Evolutionary conservation across 2,888 invertebrate genomes (phyloP), one percentile per base, ranked within the genome.

Genomic region (Melieria picta): DNA sequence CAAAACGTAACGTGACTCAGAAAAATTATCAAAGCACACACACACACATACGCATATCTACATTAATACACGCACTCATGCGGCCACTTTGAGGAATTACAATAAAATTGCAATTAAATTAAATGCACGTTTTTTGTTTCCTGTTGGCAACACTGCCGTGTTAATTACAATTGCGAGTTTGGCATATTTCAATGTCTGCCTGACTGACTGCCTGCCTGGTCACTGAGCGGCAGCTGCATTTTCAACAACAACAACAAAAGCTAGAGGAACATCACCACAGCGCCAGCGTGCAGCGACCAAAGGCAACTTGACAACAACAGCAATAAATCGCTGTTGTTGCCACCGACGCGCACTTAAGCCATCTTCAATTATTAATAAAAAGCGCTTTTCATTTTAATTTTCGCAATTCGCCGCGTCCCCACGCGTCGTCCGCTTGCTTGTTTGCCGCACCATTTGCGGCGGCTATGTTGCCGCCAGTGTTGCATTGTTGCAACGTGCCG

Each of bases 351-450:
- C 78, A 76, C 76, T 77, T 77, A 73, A 73, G 73, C 62, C 66
- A 73, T 71, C 72, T 72, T 78, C 73, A 74, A 76, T 75, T 74
- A 73, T 76, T 77, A 76, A 77, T 77, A 75, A 76, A 30, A 30
- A 75, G 75, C 72, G 65, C 52, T 57, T 70, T 58, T 69, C 43
- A 70, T 72, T 72, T 73, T 16, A 68, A 66, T 70, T 67, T 62
- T 67, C 57, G 56, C 57, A 69, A 65, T 63, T 66, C 66, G 42
- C 45, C 43, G 57, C 42, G 9, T 42, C 46, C 55, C 55, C 30
- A 30, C 30, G 30, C 30, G 30, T 30, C 30, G 30, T 30, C 30
- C 30, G 30, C 3, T 30, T 2, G 30, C 30, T 30, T 30, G 30
- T 30, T 30, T 30, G 30, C 30, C 30, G 30, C 30, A 30, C 30